These are phyloP conservation scores for Drosophila melanica DNA, from an alignment of 1,140 invertebrate species.

Conservation along the genomic window DNA sequence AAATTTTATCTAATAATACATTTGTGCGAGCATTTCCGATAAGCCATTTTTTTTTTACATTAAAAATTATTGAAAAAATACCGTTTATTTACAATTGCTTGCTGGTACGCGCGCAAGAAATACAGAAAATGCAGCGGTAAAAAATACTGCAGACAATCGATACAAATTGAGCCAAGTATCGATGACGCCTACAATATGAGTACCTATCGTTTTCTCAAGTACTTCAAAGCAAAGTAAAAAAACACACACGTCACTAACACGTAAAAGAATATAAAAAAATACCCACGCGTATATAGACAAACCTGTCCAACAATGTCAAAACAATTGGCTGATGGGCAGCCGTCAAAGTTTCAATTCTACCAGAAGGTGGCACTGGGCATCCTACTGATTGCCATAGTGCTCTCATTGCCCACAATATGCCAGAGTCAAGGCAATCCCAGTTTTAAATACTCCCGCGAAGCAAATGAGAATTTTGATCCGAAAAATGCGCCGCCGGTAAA, in stretches of 20 bases:
- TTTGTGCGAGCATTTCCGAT: no score
- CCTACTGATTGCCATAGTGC: conserved; percentile 54
- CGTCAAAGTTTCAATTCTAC: conserved; percentile 56
- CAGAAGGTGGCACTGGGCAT: conserved; percentile 60
- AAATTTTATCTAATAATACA: no score
- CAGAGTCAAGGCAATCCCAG: conserved; percentile 84
- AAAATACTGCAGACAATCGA: neutral
- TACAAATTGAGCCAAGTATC: conserved; percentile 18
- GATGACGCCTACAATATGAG: conserved; percentile 28
- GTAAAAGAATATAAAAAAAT: conserved; percentile 23
- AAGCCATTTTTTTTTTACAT: no score
- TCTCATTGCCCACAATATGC: conserved; percentile 68
- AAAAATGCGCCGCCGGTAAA: conserved; percentile 57
- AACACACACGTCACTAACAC: conserved; percentile 71
- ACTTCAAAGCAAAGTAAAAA: conserved; percentile 49
- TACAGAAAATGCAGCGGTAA: neutral
- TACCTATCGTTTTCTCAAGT: conserved; percentile 21
- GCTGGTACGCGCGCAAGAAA: neutral
- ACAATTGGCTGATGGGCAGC: conserved; percentile 55
- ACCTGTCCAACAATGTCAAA: conserved; percentile 50
- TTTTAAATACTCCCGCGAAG: conserved; percentile 90
- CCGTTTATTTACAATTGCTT: no score
- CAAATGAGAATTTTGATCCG: conserved; percentile 86
- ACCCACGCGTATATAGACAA: conserved; percentile 23
- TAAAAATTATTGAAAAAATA: no score